Evolutionary conservation across 2,113 vertebrate species (phyloP), one percentile per base, ranked within the genome.

Genomic region (Planiliza haematocheilus): DNA sequence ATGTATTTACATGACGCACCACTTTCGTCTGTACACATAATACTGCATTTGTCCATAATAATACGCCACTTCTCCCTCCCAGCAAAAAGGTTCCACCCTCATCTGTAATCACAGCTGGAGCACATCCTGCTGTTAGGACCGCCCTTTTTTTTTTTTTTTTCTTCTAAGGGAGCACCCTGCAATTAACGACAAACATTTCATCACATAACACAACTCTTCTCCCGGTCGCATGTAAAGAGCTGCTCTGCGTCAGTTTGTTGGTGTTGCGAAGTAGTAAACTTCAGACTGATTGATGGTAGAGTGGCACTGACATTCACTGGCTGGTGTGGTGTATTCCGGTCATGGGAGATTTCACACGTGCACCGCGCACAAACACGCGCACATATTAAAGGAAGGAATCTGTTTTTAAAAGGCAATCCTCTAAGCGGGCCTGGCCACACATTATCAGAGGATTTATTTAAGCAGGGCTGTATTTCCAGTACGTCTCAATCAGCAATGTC

Each of bases 121-220:
- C 60, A 79, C 70, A 73, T 86, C 55, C 70, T 78, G 72, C 55
- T 20, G 6, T 74, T 53, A 18, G 20, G 46, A 58, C 43, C 14
- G 68, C 16, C 42, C 11, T 74, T 67, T 30, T 30, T 30, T 30
- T 30, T 30, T 30, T 30, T 30, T 30, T 30, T 30, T 30, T 30
- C 5, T 65, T 57, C 36, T 50, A 70, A 70, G 7, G 14, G 51
- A 73, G 61, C 53, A 70, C 9, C 62, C 69, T 67, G 63, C 82
- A 84, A 84, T 90, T 80, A 78, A 14, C 71, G 61, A 41, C 16
- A 7, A 80, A 69, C 58, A 43, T 82, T 67, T 79, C 82, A 84
- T 76, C 70, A 50, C 38, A 52, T 13, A 60, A 53, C 17, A 36
- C 9, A 66, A 46, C 73, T 83, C 63, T 46, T 10, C 42, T 10